Conservation (phyloP, 2,113 vertebrate species). For the Sebastes fasciatus region DNA sequence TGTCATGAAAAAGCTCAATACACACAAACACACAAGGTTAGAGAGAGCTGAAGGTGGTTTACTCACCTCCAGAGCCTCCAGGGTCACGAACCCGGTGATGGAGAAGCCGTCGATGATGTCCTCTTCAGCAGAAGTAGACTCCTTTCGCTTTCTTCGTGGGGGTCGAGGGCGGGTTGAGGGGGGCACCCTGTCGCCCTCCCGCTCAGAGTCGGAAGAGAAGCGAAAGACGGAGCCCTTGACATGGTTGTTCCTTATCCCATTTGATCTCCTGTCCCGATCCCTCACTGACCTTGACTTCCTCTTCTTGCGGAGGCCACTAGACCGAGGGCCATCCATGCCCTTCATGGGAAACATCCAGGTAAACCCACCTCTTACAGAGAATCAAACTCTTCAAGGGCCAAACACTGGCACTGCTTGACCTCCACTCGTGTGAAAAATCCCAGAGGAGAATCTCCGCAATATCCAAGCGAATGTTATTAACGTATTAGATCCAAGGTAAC, state of each 20-base stretch:
- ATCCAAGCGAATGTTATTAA: conserved; percentile 59
- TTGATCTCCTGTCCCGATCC: conserved; percentile 87
- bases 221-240: conserved; percentile 80
- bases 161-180: conserved; percentile 90
- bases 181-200: conserved; percentile 87
- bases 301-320: conserved; percentile 91
- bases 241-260: conserved; percentile 82
- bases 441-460: conserved; percentile 48
- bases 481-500: conserved; percentile 69
- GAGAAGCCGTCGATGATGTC: conserved; percentile 97
- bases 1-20: conserved; percentile 1
- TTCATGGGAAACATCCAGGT: conserved; percentile 70
- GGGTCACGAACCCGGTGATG: conserved; percentile 92
- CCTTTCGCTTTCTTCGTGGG: conserved; percentile 91
- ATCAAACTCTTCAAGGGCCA: conserved; percentile 45
- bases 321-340: conserved; percentile 92
- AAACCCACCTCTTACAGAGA: conserved; percentile 50
- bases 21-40: conserved; percentile 1
- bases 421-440: conserved; percentile 46
- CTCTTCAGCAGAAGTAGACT: conserved; percentile 93
- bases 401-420: conserved; percentile 27
- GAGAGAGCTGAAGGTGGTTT: neutral
- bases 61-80: conserved; percentile 95
- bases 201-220: conserved; percentile 93
- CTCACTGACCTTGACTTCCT: conserved; percentile 92